Evolutionary conservation across 2,797 vertebrate genomes (phyloP).

Genomic region (Silurus lanzhouensis): DNA sequence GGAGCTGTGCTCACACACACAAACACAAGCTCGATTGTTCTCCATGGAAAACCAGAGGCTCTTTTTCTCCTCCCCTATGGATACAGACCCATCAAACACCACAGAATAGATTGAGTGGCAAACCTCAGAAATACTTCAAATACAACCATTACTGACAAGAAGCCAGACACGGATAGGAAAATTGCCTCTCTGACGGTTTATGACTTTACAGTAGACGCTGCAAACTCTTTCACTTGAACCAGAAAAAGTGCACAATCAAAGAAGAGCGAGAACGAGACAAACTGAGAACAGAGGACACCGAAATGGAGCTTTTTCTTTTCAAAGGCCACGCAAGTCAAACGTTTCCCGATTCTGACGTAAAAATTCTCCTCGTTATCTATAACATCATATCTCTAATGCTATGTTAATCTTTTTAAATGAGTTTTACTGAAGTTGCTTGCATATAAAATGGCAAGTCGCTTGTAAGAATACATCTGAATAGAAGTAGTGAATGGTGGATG

Average conservation of each 20-base stretch:
- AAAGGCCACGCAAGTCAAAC: neutral
- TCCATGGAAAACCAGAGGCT: slow-evolving; percentile 1
- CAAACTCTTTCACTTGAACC: neutral
- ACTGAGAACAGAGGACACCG: neutral
- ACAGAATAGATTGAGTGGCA: neutral
- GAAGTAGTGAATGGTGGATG: neutral
- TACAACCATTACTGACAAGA: slow-evolving; percentile 27
- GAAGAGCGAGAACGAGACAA: neutral
- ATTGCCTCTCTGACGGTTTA: slow-evolving; percentile 11
- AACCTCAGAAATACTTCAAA: slow-evolving; percentile 27
- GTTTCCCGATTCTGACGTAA: neutral
- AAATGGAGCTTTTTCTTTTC: neutral
- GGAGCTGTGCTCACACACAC: slow-evolving; percentile 33
- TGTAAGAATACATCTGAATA: slow-evolving; percentile 7
- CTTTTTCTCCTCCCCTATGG: neutral
- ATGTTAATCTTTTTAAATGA: neutral
- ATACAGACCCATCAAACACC: slow-evolving; percentile 32
- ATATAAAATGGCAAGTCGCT: neutral
- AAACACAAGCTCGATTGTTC: slow-evolving; percentile 44
- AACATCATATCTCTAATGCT: neutral
- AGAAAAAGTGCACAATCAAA: neutral
- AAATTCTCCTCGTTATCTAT: neutral
- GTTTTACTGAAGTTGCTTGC: neutral
- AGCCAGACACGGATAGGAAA: neutral
- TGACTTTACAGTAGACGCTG: slow-evolving; percentile 2